Evolutionary conservation across 2,888 invertebrate genomes (phyloP), one percentile per base, ranked within the genome.

Genomic region (Hololepta plana): DNA sequence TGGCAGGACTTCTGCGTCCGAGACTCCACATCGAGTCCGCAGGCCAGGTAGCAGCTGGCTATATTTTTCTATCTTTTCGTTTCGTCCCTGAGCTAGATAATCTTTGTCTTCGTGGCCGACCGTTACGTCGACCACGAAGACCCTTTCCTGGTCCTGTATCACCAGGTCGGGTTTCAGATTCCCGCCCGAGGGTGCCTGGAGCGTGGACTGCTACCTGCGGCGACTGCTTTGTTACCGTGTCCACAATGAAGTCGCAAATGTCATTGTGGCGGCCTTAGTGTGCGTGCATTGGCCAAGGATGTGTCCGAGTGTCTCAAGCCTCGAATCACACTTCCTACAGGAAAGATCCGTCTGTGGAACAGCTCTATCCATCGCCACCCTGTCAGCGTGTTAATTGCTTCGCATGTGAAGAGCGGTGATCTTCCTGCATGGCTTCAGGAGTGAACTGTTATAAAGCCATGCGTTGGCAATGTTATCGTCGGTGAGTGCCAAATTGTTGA

Each of bases 281-380:
- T 28, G 23, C 3, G 15, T 16, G 26, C 38, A 43, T 27, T 31
- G 35, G 3, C 45, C 47, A 7, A 47, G 29, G 4, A 46, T 39
- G 29, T 47, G 46, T 1, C 35, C 43, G 16, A 44, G 41, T 11
- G 46, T 50, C 38, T 51, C 49, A 3, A 28, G 26, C 29, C 33
- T 30, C 17, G 12, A 8, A 2, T 27, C 13, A 26, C 46, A 51
- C 24, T 36, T 38, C 4, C 47, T 24, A 31, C 49, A 49, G 8
- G 11, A 24, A 3, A 38, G 31, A 26, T 40, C 39, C 27, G 35
- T 32, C 22, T 35, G 32, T 4, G 38, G 40, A 4, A 15, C 26
- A 15, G 38, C 40, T 33, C 40, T 37, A 20, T 31, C 34, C 32
- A 44, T 30, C 20, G 40, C 34, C 29, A 36, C 40, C 26, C 35